Conservation (phyloP, 2,888 invertebrate genomes). For the Oxytorus armatus region DNA sequence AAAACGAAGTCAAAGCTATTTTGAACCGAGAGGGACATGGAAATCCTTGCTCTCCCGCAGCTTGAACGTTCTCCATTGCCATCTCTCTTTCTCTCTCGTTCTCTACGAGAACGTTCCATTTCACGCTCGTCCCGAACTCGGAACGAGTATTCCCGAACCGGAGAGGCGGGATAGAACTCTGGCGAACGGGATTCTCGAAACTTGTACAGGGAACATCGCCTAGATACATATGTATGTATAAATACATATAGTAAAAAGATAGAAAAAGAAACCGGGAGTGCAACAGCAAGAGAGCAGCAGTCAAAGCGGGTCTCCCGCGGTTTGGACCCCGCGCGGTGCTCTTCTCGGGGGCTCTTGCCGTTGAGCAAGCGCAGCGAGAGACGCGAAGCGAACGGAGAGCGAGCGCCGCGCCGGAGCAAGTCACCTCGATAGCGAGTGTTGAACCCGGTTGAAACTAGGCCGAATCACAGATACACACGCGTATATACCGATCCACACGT, state of each 20-base stretch:
- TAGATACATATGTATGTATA: slow-evolving; percentile 1
- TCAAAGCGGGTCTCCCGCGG: slow-evolving; percentile 51
- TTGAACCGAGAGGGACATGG: slow-evolving; percentile 15
- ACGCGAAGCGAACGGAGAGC: slow-evolving; percentile 62
- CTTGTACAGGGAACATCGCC: slow-evolving; percentile 61
- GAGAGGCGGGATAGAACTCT: slow-evolving; percentile 30
- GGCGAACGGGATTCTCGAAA: slow-evolving; percentile 65
- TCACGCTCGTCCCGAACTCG: slow-evolving; percentile 38
- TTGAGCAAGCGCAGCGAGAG: slow-evolving; percentile 77
- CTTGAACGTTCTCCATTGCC: slow-evolving; percentile 55
- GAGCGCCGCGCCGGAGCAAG: slow-evolving; percentile 76
- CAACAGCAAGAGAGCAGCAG: slow-evolving; percentile 46
- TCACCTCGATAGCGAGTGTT: slow-evolving; percentile 84
- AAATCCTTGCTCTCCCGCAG: slow-evolving; percentile 21
- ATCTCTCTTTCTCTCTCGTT: slow-evolving; percentile 32
- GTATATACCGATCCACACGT: slow-evolving; percentile 69
- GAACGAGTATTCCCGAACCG: slow-evolving; percentile 54
- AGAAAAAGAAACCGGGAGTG: slow-evolving; percentile 44
- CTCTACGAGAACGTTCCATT: slow-evolving; percentile 26
- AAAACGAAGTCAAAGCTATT: slow-evolving; percentile 16
- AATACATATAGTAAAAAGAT: slow-evolving; percentile 2
- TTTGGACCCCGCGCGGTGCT: slow-evolving; percentile 75
- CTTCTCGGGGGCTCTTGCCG: slow-evolving; percentile 78
- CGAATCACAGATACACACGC: slow-evolving; percentile 86
- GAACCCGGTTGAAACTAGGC: slow-evolving; percentile 85